phyloP scores from a whole-genome alignment of 2,113 vertebrate species.

The Cercopithecus mona region DNA sequence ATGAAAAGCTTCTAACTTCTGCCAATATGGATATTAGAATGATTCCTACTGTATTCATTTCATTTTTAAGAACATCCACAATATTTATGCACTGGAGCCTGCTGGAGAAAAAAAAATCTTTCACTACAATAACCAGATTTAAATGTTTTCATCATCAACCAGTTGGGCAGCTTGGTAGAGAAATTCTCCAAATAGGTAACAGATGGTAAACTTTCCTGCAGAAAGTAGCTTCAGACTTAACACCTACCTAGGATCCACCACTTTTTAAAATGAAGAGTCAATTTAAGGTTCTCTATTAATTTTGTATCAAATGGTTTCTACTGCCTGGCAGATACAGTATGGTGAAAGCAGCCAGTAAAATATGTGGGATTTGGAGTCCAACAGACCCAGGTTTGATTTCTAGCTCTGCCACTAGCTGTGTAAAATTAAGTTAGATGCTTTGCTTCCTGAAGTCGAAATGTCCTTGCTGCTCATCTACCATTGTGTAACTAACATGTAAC shows the following conservation, averaged over 20 bases:
- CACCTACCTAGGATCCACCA: not conserved
- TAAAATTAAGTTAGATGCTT: not conserved
- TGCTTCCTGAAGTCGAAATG: not conserved
- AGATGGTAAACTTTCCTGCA: not conserved
- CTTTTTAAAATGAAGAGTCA: not conserved
- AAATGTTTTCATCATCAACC: conserved; percentile 48
- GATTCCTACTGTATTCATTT: conserved; percentile 21
- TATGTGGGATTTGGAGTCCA: not conserved
- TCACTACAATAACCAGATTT: conserved; percentile 39
- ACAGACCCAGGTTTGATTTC: not conserved
- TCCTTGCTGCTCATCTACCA: not conserved
- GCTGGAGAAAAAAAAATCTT: conserved; percentile 24
- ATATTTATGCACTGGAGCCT: conserved; percentile 26
- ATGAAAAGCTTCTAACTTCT: not conserved
- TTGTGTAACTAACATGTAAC: not conserved
- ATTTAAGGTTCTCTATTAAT: not conserved
- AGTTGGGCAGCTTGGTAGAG: not conserved
- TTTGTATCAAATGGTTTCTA: not conserved
- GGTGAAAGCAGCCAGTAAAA: not conserved
- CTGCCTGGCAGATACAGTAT: not conserved
- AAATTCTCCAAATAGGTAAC: conserved; percentile 30
- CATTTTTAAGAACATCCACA: conserved; percentile 39
- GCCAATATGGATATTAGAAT: not conserved
- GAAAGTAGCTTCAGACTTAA: not conserved
- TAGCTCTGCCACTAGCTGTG: not conserved